Evolutionary conservation across 2,888 invertebrate genomes (phyloP), one percentile per base, ranked within the genome.

Genomic region (Dasysyrphus albostriatus): DNA sequence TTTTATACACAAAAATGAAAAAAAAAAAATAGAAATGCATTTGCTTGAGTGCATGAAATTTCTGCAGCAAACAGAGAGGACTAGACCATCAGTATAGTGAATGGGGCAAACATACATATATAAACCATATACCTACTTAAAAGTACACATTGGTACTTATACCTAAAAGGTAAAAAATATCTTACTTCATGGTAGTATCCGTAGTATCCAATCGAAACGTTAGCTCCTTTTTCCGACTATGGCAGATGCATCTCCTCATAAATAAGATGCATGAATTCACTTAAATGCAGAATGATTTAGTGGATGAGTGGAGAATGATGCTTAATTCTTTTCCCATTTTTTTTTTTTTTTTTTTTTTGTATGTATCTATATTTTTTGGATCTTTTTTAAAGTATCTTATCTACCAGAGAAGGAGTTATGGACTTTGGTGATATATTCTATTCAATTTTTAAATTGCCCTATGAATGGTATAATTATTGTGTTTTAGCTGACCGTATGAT

Each of bases 191-290:
- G 72, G 56, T 24, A 24, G 24, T 3, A n/a, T n/a, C n/a, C n/a
- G n/a, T 24, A 24, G 24, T 59, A 76, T 59, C 56, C 70, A 79
- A 73, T 74, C 59, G 16, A 37, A 70, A 59, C 44, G 34, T 49
- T 65, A 12, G 65, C 0, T 65, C 42, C 12, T 37, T 39, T 76
- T 67, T 8, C 39, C 51, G 54, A 39, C 19, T 44, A 70, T 79
- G 61, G 56, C 74, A 79, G 83, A 82, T 85, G 81, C 85, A 85
- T 80, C 65, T 83, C 32, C 78, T 83, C 87, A 75, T 87, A 83
- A 83, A 83, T 83, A 54, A 83, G 51, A 72, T 87, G 87, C 82
- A 72, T 83, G 83, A 83, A 79, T 87, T 87, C 87, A 78, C 78
- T 70, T 72, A 83, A 87, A 83, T 77, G 82, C 74, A 37, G 72